These are phyloP conservation scores for Zygaena filipendulae DNA, from an alignment of 2,888 invertebrate genomes.

Conservation along the genomic window DNA sequence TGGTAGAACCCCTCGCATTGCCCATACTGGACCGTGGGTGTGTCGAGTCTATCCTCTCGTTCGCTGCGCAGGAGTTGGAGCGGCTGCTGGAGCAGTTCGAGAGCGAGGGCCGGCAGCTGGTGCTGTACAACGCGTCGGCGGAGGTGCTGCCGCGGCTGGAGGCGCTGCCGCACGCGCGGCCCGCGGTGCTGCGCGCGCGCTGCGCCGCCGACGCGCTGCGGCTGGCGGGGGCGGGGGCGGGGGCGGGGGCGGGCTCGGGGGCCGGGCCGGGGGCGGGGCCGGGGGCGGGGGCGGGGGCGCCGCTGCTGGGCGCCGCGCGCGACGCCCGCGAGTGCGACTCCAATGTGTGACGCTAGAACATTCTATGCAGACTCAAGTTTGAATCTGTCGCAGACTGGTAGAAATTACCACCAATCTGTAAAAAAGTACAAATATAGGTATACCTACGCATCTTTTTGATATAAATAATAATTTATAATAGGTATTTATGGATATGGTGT, in stretches of 20 bases:
- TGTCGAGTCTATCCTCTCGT: too few species aligned
- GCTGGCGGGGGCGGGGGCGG: conserved; percentile 18
- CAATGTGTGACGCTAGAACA: not conserved
- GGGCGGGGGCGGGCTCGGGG: conserved; percentile 18
- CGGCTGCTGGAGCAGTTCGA: conserved; percentile 66
- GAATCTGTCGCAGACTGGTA: too few species aligned
- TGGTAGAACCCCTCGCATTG: too few species aligned
- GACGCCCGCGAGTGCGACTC: not conserved
- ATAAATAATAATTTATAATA: too few species aligned
- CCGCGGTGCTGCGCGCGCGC: conserved; percentile 21
- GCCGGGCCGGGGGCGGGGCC: conserved; percentile 6
- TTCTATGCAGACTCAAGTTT: not conserved
- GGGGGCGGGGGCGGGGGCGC: conserved; percentile 6
- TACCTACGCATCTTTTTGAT: too few species aligned
- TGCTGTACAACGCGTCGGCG: conserved; percentile 47
- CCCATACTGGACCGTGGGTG: too few species aligned
- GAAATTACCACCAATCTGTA: too few species aligned
- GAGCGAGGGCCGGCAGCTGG: conserved; percentile 51
- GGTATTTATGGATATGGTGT: too few species aligned
- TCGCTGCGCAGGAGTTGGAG: conserved; percentile 72
- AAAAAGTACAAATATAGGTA: too few species aligned
- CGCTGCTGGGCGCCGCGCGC: conserved; percentile 4
- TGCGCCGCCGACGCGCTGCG: conserved; percentile 8
- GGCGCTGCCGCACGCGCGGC: conserved; percentile 22
- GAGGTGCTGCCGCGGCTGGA: conserved; percentile 24